Base-by-base conservation (phyloP, 2,888 invertebrate species). In the Trissoscelio sp. region DNA sequence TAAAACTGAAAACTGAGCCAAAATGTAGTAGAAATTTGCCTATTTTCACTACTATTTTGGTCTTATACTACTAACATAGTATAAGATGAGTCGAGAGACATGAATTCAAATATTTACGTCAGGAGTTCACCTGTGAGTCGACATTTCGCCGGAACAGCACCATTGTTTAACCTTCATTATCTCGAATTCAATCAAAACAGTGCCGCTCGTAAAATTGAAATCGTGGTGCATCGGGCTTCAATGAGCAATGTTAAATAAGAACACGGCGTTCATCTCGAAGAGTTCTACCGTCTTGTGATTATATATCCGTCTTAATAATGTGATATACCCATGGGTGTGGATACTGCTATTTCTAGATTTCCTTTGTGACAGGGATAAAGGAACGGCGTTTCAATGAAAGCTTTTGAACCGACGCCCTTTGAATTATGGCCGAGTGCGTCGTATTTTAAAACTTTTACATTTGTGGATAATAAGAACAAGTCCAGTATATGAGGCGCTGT, bases 81-180 rank as follows among this genome's bases (percentile, higher is more conserved):
- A n/a, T 28, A 28, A 28, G 3, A 34, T 34, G 3, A 34, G 6
- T 34, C 34, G 2, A 34, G 34, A 34, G 11, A 11, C 9, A 9
- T 34, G 34, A 37, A 57, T 78, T 80, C 84, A 84, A 81, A 79
- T 83, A 84, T 82, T 79, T 78, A 55, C 66, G 75, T 66, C 62
- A 28, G 22, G 37, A 37, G 42, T 14, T 57, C 34, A 69, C 34
- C 57, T 31, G 48, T 46, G 16, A 46, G 37, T 22, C 20, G 22
- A 64, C 39, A 60, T 64, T 64, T n/a, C 14, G 16, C 28, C 14
- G 28, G 11, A 55, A 70, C 18, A 77, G 16, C 55, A 77, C 77
- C 69, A 64, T 70, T 78, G 60, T 69, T 70, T 70, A 39, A 58
- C 11, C 64, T 69, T 70, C 46, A 72, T 78, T 70, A 55, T 58